phyloP scores from a whole-genome alignment of 2,888 invertebrate genomes.

The Nudaria mundana region DNA sequence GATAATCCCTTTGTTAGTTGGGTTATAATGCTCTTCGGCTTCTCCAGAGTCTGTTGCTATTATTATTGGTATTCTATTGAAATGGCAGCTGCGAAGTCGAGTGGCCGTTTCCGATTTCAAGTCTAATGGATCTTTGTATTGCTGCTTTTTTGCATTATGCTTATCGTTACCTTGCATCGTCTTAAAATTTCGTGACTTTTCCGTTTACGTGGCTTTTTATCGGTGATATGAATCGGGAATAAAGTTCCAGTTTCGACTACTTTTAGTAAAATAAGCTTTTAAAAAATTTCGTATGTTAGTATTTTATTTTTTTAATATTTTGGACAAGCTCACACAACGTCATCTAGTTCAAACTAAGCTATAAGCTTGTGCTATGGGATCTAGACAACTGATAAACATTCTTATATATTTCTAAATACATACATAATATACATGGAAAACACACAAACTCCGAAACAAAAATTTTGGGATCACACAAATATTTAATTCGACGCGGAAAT shows the following conservation, averaged over 20 bases:
- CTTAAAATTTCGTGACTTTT: constrained; percentile 32
- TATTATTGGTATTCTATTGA: constrained; percentile 71
- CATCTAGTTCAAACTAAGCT: too few species aligned
- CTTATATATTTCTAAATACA: too few species aligned
- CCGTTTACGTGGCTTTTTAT: background rate
- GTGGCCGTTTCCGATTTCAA: constrained; percentile 71
- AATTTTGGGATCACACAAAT: too few species aligned
- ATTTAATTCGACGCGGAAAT: too few species aligned
- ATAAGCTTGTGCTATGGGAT: too few species aligned
- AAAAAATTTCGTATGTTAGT: too few species aligned
- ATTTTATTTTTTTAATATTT: too few species aligned
- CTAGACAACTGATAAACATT: too few species aligned
- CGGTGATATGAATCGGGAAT: constrained; percentile 1
- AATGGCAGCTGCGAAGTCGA: constrained; percentile 64
- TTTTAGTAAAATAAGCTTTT: too few species aligned
- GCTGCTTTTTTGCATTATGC: constrained; percentile 49
- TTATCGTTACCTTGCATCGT: constrained; percentile 16
- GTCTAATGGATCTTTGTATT: constrained; percentile 59
- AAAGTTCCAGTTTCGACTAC: background rate
- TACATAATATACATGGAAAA: too few species aligned
- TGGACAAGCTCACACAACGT: too few species aligned
- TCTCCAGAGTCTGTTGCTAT: constrained; percentile 60
- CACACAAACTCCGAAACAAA: too few species aligned
- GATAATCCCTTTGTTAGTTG: constrained; percentile 76
- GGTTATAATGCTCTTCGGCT: constrained; percentile 60